Evolutionary conservation across 2,888 invertebrate species (phyloP).

Genomic region (Drosophila eohydei): DNA sequence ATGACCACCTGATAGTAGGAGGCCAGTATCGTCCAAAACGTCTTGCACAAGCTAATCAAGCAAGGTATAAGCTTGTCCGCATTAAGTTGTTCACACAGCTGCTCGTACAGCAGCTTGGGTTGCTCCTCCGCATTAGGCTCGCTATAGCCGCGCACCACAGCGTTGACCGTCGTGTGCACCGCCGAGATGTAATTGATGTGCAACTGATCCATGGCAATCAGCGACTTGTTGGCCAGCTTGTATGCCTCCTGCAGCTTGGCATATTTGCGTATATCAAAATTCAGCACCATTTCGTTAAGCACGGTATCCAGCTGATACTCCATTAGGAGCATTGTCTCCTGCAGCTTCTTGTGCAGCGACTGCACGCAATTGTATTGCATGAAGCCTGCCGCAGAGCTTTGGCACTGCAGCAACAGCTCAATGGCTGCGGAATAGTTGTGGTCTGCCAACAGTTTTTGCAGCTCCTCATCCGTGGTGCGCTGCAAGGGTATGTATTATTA

Average conservation of each 20-base stretch:
- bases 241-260: conserved; percentile 94
- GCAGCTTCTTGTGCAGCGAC: conserved; percentile 93
- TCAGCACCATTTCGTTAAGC: conserved; percentile 89
- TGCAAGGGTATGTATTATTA: conserved; percentile 7
- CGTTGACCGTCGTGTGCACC: conserved; percentile 92
- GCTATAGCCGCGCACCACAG: conserved; percentile 86
- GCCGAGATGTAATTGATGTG: conserved; percentile 98
- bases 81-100: conserved; percentile 88
- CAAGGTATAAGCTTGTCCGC: conserved; percentile 87
- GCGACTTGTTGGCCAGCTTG: conserved; percentile 94
- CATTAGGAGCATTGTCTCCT: conserved; percentile 95
- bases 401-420: conserved; percentile 94
- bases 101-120: conserved; percentile 91
- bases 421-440: conserved; percentile 96
- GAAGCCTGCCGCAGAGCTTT: conserved; percentile 93
- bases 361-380: conserved; percentile 96
- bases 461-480: conserved; percentile 91
- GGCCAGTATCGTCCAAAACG: conserved; percentile 91
- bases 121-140: conserved; percentile 85
- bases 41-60: conserved; percentile 93
- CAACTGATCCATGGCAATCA: conserved; percentile 96
- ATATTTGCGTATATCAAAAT: conserved; percentile 92
- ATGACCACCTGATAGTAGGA: conserved; percentile 88
- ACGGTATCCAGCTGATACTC: conserved; percentile 96
- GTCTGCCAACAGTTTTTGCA: conserved; percentile 92